Evolutionary conservation across 2,797 vertebrate genomes (phyloP), one percentile per base, ranked within the genome.

Genomic region (Lepilemur ruficaudatus): DNA sequence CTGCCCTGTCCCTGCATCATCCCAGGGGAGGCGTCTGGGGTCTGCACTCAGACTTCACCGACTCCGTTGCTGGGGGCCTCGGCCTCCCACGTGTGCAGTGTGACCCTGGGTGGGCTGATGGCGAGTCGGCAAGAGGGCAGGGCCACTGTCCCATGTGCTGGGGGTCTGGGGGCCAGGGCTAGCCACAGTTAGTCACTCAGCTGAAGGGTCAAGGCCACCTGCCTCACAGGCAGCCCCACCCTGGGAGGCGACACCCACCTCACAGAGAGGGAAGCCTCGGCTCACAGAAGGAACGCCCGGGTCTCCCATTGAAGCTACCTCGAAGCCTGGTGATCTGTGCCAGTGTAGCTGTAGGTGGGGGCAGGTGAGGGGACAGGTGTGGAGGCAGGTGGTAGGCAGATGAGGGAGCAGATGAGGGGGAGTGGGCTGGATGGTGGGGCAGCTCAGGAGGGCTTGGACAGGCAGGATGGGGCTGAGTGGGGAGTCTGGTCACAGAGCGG

Each of bases 231-330:
- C 7, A 23, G 22, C 23, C 72, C 25, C 17, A 38, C 61, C 35
- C 35, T 0, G 7, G 9, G 12, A 41, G 10, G 13, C 10, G 59
- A 6, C 41, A 12, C 12, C 1, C 18, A 22, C 8, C 10, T 3
- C 4, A 5, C 13, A 5, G 70, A 43, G 13, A 43, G 30, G 11
- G 28, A 50, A 70, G 22, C 13, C 82, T 52, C 1, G 59, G 69
- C 28, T 22, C 12, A 52, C 69, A 22, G 73, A 18, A 23, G 46
- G 32, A 18, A 2, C 2, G 15, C 35, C 72, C 5, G 2, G 13
- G 22, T 25, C 43, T 55, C 48, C 30, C 30, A 30, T 22, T 22
- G 59, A 50, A 22, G 41, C 50, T 17, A 35, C n/a, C 52, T 13
- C 1, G 23, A 4, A 2, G 32, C 75, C 7, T 3, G 35, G 9